Evolutionary conservation across 2,113 vertebrate species (phyloP), one percentile per base, ranked within the genome.

Genomic region (Podocnemis expansa): DNA sequence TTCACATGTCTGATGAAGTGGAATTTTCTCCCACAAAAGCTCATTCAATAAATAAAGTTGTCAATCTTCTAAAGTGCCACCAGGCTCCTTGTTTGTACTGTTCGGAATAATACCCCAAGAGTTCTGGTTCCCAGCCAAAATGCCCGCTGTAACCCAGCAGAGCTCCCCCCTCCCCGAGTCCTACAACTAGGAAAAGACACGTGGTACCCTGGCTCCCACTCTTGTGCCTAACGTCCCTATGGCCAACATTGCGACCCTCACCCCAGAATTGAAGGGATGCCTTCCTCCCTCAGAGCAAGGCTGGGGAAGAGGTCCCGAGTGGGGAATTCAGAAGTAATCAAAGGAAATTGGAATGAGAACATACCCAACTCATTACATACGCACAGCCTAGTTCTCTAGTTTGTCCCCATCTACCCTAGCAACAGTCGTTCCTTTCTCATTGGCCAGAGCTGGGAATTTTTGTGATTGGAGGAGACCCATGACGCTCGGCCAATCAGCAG

Each of bases 271-370:
- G 31, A 31, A 38, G 17, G 54, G 43, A 38, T 10, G 29, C 41
- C 81, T 45, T 22, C 56, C 21, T 56, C 56, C 29, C 27, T 27
- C 19, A 21, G 51, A 7, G 63, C 7, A 56, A 7, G 41, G 51
- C 25, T 80, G 79, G 58, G 11, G 43, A 49, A 13, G 21, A 11
- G 12, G 6, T 4, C 21, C 10, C 2, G 5, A 1, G 2, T 1
- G 85, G 6, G 16, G 8, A 11, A 0, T 1, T 16, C 4, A 12
- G 4, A 13, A 2, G 0, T 0, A 2, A 31, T 10, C 4, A 89
- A 58, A 31, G 19, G 58, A 0, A n/a, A 84, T 45, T 12, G 9
- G 16, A 12, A 54, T 78, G 82, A 58, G 81, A 25, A 45, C 12
- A n/a, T 24, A 45, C 41, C 14, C 80, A 29, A 49, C 63, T 52